Evolutionary conservation across 2,113 vertebrate species (phyloP).

Genomic region (Tetrao urogallus): DNA sequence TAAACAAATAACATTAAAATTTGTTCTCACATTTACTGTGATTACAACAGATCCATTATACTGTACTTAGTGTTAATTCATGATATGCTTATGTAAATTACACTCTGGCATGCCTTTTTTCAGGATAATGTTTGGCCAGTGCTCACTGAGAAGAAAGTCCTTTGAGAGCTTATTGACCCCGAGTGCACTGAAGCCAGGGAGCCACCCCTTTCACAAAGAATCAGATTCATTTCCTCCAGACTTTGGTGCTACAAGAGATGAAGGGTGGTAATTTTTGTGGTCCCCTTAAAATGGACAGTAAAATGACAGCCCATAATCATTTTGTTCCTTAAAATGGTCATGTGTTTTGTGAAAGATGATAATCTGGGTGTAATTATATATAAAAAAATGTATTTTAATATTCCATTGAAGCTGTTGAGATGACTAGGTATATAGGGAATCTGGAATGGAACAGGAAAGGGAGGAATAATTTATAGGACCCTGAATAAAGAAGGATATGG

Average conservation of each 20-base stretch:
- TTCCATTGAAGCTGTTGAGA: not conserved
- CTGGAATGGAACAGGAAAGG: not conserved
- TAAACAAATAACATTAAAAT: not conserved
- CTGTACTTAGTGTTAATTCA: not conserved
- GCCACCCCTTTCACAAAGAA: not conserved
- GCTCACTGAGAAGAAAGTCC: not conserved
- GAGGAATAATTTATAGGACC: too few relatives aligned
- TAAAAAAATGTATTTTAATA: not conserved
- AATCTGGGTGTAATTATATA: not conserved
- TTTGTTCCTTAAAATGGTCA: not conserved
- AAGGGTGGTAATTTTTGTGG: not conserved
- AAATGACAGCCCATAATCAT: not conserved
- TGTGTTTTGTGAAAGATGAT: not conserved
- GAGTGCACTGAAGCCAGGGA: not conserved
- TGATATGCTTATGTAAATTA: not conserved
- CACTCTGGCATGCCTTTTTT: fast-evolving
- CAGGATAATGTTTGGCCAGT: not conserved
- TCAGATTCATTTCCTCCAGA: not conserved
- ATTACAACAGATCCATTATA: not conserved
- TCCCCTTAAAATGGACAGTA: not conserved
- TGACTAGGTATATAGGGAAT: not conserved
- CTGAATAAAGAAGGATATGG: too few relatives aligned
- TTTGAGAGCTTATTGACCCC: not conserved
- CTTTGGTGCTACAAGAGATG: not conserved
- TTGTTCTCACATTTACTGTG: not conserved